Percentiles rank a stretch among this genome's conserved stretches.
Evolutionary conservation across 2,113 vertebrate species (phyloP).

Genomic region (Equus quagga): DNA sequence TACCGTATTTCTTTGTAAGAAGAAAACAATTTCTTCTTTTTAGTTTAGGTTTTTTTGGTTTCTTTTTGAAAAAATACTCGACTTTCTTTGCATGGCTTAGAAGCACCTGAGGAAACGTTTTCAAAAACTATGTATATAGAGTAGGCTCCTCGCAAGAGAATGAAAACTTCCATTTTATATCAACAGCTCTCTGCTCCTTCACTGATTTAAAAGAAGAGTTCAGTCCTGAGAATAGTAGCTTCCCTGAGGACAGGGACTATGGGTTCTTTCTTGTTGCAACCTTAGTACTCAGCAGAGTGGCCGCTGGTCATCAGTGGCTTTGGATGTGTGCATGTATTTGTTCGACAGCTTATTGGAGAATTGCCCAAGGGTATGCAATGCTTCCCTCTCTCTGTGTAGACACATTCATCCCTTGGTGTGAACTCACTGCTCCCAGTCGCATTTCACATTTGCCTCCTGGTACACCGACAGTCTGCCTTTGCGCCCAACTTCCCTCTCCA

Average conservation of each 20-base stretch:
- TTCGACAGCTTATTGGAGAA: accelerated
- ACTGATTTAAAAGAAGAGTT: neutral
- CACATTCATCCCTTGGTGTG: accelerated
- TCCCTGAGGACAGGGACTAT: neutral
- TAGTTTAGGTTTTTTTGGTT: neutral
- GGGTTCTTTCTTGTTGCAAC: accelerated
- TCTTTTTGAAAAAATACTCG: accelerated
- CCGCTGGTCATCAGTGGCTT: accelerated
- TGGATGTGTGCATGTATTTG: accelerated
- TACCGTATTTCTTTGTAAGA: neutral
- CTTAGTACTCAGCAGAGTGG: neutral
- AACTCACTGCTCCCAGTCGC: too few relatives aligned
- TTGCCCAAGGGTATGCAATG: accelerated
- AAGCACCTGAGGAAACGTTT: neutral
- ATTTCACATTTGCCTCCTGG: accelerated
- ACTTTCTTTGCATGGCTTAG: neutral
- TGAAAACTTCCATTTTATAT: too few relatives aligned
- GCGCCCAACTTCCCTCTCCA: neutral
- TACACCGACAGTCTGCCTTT: neutral
- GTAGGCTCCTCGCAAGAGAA: neutral
- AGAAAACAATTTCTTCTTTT: too few relatives aligned
- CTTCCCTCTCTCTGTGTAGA: too few relatives aligned
- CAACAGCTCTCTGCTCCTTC: neutral
- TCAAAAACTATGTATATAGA: accelerated
- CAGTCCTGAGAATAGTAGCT: neutral